Conservation (phyloP, 2,888 invertebrate genomes). For the Apotomis betuletana region DNA sequence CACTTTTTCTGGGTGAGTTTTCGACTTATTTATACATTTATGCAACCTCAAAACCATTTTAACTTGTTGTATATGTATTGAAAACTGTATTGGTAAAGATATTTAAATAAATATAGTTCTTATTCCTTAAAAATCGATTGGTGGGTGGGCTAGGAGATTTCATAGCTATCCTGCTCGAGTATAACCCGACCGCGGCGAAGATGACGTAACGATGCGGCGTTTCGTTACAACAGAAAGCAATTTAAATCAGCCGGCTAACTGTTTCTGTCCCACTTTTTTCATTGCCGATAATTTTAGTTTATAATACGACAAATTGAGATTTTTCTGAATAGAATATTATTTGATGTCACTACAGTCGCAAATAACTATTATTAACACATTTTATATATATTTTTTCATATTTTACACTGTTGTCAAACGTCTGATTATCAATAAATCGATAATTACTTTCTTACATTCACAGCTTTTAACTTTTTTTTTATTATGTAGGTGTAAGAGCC, state of each 20-base stretch:
- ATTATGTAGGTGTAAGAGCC: no score
- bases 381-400: neutral
- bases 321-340: slow-evolving; percentile 61
- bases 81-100: slow-evolving; percentile 49
- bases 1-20: slow-evolving; percentile 76
- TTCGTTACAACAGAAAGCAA: slow-evolving; percentile 55
- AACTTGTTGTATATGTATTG: slow-evolving; percentile 42
- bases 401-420: slow-evolving; percentile 13
- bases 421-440: slow-evolving; percentile 22
- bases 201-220: slow-evolving; percentile 69
- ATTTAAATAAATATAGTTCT: slow-evolving; percentile 52
- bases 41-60: slow-evolving; percentile 6
- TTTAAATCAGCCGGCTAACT: slow-evolving; percentile 63
- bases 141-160: slow-evolving; percentile 75
- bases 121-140: slow-evolving; percentile 80
- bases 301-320: slow-evolving; percentile 42
- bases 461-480: no score
- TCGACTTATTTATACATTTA: slow-evolving; percentile 54
- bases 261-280: slow-evolving; percentile 60
- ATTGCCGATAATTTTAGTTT: slow-evolving; percentile 51
- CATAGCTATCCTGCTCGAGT: slow-evolving; percentile 61
- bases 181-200: slow-evolving; percentile 68
- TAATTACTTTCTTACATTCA: slow-evolving; percentile 22
- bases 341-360: slow-evolving; percentile 15
- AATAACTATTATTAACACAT: neutral